These are phyloP conservation scores for Aleiodes leptofemur DNA, from an alignment of 2,888 invertebrate species.

Conservation along the genomic window DNA sequence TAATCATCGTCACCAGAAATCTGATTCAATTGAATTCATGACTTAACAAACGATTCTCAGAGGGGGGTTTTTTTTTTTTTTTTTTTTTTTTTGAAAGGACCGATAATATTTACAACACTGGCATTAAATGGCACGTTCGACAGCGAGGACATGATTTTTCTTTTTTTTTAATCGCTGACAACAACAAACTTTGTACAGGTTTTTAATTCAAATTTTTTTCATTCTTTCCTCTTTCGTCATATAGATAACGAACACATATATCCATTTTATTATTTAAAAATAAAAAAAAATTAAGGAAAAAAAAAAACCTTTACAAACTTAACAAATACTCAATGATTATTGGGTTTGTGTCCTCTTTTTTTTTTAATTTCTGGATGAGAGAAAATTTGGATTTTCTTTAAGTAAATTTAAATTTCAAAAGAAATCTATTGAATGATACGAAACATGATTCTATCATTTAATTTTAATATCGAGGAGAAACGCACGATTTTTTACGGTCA, in stretches of 20 bases:
- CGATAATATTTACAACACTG: conserved; percentile 67
- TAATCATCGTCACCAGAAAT: conserved; percentile 11
- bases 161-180: conserved; percentile 50
- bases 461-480: conserved; percentile 26
- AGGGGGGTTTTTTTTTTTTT: conserved; percentile 1
- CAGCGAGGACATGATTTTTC: conserved; percentile 51
- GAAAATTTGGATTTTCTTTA: not conserved
- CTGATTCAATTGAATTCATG: conserved; percentile 2
- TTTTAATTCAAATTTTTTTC: conserved; percentile 45
- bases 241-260: conserved; percentile 36
- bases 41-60: conserved; percentile 45
- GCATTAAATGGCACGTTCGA: conserved; percentile 70
- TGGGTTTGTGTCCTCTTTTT: not conserved
- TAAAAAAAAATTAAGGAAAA: conserved; percentile 58
- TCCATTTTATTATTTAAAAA: conserved; percentile 46
- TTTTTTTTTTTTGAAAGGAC: conserved; percentile 27
- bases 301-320: conserved; percentile 68
- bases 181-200: conserved; percentile 71
- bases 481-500: conserved; percentile 35
- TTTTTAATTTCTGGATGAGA: conserved; percentile 1
- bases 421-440: not conserved
- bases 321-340: conserved; percentile 56
- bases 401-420: not conserved
- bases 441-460: conserved; percentile 34
- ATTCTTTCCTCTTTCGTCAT: conserved; percentile 29